These are phyloP conservation scores for Ricordea florida DNA, from an alignment of 92 coral and sea anemone genomes.

Conservation along the genomic window DNA sequence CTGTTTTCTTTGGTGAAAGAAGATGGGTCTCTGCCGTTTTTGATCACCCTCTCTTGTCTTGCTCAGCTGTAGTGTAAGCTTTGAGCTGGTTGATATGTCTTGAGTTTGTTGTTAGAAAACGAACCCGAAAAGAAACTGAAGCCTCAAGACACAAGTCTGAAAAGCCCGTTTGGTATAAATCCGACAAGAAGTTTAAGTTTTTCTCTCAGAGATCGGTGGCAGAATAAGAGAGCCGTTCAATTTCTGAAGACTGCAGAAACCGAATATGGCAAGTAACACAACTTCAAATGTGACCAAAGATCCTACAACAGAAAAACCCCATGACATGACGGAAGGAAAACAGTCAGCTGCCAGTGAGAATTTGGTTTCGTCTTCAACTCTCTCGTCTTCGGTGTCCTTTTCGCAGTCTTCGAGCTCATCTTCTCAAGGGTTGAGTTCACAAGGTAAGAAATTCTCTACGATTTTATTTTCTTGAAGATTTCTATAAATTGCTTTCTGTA, in stretches of 20 bases:
- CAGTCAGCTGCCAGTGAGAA: constrained; percentile 23
- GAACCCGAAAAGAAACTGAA: background rate
- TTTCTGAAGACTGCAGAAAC: background rate
- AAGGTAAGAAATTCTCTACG: background rate
- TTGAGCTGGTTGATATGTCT: too few species aligned
- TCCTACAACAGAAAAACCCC: too few species aligned
- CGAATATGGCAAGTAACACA: constrained; percentile 18
- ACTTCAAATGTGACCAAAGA: constrained; percentile 3
- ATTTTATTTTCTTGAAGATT: background rate
- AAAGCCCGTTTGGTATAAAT: background rate
- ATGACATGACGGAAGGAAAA: too few species aligned
- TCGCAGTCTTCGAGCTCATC: constrained; percentile 11
- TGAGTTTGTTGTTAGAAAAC: constrained; percentile 8
- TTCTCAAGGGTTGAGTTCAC: constrained; percentile 6
- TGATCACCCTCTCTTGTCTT: constrained; percentile 1
- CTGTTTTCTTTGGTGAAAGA: constrained; percentile 4
- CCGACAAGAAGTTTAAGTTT: too few species aligned
- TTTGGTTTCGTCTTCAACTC: constrained; percentile 1
- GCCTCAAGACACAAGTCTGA: background rate
- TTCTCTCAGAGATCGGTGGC: too few species aligned
- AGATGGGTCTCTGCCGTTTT: constrained; percentile 5
- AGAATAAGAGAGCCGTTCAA: too few species aligned
- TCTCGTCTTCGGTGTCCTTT: background rate
- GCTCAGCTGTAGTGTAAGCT: constrained; percentile 39
- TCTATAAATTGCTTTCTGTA: constrained; percentile 1